Evolutionary conservation across 2,113 vertebrate genomes (phyloP).

Genomic region (Oncorhynchus mykiss): DNA sequence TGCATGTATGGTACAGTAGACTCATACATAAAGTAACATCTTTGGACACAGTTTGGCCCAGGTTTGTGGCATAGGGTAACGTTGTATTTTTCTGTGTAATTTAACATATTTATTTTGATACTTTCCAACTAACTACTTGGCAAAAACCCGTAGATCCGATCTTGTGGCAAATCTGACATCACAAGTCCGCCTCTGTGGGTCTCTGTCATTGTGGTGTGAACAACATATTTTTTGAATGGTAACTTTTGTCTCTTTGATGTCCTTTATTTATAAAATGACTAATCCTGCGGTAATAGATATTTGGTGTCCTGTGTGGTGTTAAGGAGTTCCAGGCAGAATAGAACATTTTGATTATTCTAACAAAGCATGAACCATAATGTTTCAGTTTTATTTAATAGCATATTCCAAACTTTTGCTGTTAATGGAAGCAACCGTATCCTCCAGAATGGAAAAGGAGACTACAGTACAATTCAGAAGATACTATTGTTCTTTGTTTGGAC

Average conservation of each 20-base stretch:
- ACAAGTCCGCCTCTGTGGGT: conserved; percentile 99
- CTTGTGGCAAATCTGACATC: conserved; percentile 93
- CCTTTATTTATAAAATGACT: background rate
- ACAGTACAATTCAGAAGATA: background rate
- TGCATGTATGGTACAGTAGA: background rate
- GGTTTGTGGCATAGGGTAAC: background rate
- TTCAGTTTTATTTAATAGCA: background rate
- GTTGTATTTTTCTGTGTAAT: background rate
- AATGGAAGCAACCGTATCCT: background rate
- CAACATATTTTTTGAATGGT: conserved; percentile 39
- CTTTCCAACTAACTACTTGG: conserved; percentile 80
- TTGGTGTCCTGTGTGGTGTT: background rate
- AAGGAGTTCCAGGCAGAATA: background rate
- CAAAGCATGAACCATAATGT: background rate
- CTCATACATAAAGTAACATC: background rate
- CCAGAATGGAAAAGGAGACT: background rate
- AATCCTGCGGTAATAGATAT: background rate
- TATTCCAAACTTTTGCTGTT: background rate
- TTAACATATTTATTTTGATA: conserved; percentile 51
- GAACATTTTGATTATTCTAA: background rate
- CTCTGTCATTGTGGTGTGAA: conserved; percentile 92
- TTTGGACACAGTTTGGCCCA: background rate
- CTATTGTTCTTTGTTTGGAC: background rate
- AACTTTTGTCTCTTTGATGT: background rate
- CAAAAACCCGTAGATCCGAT: conserved; percentile 99